Evolutionary conservation across 2,113 vertebrate species (phyloP).

Genomic region (Oenanthe melanoleuca): DNA sequence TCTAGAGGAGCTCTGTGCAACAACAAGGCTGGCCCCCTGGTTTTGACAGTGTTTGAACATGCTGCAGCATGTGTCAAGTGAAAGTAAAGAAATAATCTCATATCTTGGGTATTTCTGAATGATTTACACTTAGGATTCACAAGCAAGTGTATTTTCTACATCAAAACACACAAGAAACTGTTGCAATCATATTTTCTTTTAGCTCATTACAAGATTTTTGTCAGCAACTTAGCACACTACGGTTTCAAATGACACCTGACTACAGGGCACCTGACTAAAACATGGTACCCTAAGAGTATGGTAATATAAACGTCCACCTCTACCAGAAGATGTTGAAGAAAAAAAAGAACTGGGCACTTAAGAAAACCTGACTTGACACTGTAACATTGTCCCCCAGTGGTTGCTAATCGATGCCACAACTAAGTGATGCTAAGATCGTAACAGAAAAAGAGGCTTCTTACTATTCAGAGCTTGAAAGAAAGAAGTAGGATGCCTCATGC

Average conservation of each 20-base stretch:
- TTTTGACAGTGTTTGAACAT: background rate
- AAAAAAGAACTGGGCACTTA: background rate
- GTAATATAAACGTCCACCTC: background rate
- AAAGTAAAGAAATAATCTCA: background rate
- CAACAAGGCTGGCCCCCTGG: rapidly evolving
- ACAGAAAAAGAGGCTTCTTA: background rate
- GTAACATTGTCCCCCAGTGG: rapidly evolving
- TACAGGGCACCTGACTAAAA: background rate
- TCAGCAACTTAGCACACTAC: background rate
- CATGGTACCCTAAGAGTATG: background rate
- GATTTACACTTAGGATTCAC: background rate
- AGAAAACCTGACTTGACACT: background rate
- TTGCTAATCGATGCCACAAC: background rate
- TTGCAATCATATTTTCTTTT: background rate
- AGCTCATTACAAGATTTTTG: background rate
- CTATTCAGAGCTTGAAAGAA: background rate
- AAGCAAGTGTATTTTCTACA: background rate
- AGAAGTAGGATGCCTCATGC: background rate
- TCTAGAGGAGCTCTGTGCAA: rapidly evolving
- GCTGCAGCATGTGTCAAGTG: background rate
- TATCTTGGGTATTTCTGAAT: background rate
- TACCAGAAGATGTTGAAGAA: background rate
- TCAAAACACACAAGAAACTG: background rate
- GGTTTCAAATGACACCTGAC: background rate
- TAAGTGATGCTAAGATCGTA: background rate